phyloP scores from a whole-genome alignment of 2,113 vertebrate genomes.

The Zosterops lateralis region DNA sequence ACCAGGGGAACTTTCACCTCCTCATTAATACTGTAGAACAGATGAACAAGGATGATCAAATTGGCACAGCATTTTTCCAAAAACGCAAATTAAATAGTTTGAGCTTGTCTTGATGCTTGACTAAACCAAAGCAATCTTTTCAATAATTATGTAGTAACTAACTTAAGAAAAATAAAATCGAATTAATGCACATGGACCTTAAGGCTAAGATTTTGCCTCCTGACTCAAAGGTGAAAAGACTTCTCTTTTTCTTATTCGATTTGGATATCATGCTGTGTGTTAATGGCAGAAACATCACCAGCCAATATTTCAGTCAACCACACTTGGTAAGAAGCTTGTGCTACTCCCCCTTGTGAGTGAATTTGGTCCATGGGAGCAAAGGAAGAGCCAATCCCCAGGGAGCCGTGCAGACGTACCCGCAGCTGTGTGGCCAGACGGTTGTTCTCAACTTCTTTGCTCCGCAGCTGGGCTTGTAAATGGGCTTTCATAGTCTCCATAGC shows the following conservation, averaged over 20 bases:
- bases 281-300: background rate
- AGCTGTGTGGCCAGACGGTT: constrained; percentile 81
- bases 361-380: background rate
- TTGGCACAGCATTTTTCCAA: background rate
- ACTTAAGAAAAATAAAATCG: background rate
- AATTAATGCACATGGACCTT: background rate
- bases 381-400: background rate
- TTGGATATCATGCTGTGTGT: background rate
- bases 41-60: background rate
- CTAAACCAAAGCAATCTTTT: background rate
- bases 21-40: background rate
- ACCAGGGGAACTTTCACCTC: background rate
- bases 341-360: background rate
- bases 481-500: constrained; percentile 82
- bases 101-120: background rate
- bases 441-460: constrained; percentile 86
- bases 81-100: background rate
- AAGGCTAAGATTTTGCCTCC: background rate
- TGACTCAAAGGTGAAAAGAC: background rate
- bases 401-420: constrained; percentile 67
- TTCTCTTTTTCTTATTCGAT: background rate
- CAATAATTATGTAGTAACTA: background rate
- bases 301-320: background rate
- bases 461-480: constrained; percentile 84
- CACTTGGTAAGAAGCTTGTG: background rate